Percentiles rank a stretch among this genome's conserved stretches.
These are phyloP conservation scores for Sitta carolinensis DNA, from an alignment of 2,797 vertebrate genomes.

Conservation along the genomic window DNA sequence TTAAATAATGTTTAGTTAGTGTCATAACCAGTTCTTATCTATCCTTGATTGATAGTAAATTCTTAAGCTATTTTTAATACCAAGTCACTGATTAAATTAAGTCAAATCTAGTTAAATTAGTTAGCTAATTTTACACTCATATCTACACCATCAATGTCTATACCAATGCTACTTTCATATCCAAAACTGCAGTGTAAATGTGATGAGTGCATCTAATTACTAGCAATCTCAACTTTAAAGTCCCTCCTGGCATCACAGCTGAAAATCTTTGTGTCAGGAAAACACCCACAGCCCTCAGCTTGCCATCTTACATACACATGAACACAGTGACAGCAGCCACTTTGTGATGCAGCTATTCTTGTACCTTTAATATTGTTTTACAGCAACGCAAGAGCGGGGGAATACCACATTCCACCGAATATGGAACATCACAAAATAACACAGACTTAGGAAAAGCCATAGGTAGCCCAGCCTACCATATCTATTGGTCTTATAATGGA, in stretches of 20 bases:
- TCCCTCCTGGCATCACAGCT: neutral
- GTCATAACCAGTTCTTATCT: neutral
- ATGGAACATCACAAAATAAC: neutral
- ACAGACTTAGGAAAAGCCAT: neutral
- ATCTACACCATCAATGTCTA: neutral
- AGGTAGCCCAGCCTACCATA: neutral
- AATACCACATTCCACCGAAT: neutral
- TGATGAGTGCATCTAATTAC: neutral
- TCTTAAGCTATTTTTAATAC: neutral
- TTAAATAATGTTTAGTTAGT: neutral
- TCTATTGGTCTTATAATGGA: neutral
- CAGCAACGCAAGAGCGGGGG: neutral
- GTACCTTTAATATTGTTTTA: neutral
- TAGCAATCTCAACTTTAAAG: neutral
- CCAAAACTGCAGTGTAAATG: neutral
- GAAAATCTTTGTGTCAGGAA: neutral
- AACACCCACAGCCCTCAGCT: neutral
- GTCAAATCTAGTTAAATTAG: neutral
- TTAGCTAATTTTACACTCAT: neutral
- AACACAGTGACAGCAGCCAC: neutral
- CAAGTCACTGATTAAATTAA: neutral
- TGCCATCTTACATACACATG: neutral
- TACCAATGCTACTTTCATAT: neutral
- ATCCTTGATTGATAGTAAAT: neutral
- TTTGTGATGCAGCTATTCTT: neutral